Percentiles rank a stretch among this genome's conserved stretches.
These are phyloP conservation scores for Cirrhinus mrigala DNA, from an alignment of 2,797 vertebrate genomes.

Conservation along the genomic window DNA sequence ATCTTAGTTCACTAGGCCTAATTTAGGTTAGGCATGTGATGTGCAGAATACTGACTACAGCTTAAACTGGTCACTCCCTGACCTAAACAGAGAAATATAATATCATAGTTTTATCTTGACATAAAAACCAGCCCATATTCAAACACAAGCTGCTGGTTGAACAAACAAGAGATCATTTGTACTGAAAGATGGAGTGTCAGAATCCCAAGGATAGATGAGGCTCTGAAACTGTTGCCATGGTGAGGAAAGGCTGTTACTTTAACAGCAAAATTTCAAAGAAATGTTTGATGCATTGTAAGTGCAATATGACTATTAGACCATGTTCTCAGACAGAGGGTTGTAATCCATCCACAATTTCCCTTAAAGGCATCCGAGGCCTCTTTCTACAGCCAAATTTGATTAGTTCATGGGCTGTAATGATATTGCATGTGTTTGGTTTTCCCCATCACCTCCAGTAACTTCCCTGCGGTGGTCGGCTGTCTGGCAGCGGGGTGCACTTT, in stretches of 20 bases:
- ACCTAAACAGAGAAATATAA: background rate
- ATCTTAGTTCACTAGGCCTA: background rate
- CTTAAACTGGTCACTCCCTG: background rate
- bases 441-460: slow-evolving; percentile 24
- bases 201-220: slow-evolving; percentile 38
- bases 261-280: slow-evolving; percentile 26
- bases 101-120: background rate
- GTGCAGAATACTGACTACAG: background rate
- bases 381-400: slow-evolving; percentile 21
- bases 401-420: slow-evolving; percentile 2
- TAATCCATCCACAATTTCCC: background rate
- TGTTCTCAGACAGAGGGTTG: background rate
- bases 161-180: slow-evolving; percentile 36
- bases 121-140: background rate
- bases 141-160: background rate
- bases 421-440: slow-evolving; percentile 39
- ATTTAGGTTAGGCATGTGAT: background rate
- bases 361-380: background rate
- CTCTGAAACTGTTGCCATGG: slow-evolving; percentile 61
- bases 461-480: slow-evolving; percentile 40
- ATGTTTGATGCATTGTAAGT: background rate
- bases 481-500: slow-evolving; percentile 47
- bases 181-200: slow-evolving; percentile 8
- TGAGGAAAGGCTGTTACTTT: slow-evolving; percentile 48
- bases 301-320: background rate